Conservation (phyloP, 2,797 vertebrate species). For the Halcyon badia region DNA sequence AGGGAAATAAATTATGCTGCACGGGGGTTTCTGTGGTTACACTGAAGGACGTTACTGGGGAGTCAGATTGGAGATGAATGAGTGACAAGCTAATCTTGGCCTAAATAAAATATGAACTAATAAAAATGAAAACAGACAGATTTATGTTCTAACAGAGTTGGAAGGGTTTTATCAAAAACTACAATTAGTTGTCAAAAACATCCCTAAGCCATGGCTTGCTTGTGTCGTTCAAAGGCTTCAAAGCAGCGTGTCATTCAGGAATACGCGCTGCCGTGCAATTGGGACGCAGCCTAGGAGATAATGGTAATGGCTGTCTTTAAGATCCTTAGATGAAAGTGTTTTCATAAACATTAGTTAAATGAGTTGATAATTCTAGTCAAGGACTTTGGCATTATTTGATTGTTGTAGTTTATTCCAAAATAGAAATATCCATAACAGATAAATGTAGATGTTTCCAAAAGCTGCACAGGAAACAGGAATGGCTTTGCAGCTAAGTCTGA, state of each 20-base stretch:
- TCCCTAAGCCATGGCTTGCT: constrained; percentile 15
- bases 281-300: constrained; percentile 28
- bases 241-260: not conserved
- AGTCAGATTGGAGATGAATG: not conserved
- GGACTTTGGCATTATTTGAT: constrained; percentile 5
- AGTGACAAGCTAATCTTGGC: constrained; percentile 10
- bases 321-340: not conserved
- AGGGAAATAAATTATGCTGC: not conserved
- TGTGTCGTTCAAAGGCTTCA: constrained; percentile 49
- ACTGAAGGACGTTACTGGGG: not conserved
- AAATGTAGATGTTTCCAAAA: constrained; percentile 2
- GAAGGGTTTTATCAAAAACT: constrained; percentile 31
- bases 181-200: constrained; percentile 45
- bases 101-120: constrained; percentile 60
- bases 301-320: not conserved
- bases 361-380: constrained; percentile 18
- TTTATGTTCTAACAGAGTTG: not conserved
- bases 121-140: constrained; percentile 15
- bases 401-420: constrained; percentile 14
- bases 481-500: not conserved
- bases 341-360: constrained; percentile 22
- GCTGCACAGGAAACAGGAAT: not conserved
- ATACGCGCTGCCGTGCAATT: not conserved
- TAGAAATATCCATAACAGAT: not conserved
- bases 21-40: not conserved